A percentile compares a stretch with the other conserved stretches of the same genome.
Conservation (phyloP, 2,888 invertebrate genomes). For the Amphipyra tragopoginis region DNA sequence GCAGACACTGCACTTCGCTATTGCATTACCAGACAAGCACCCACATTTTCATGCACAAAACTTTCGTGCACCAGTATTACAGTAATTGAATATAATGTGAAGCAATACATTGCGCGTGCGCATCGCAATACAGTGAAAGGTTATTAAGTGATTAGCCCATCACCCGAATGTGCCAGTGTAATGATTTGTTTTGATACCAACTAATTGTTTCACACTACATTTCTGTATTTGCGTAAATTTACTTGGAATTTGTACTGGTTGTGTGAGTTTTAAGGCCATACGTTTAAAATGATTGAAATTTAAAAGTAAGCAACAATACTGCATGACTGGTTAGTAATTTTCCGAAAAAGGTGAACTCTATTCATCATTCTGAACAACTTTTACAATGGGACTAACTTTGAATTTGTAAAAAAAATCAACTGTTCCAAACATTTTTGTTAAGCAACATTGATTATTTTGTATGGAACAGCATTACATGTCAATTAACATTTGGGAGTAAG, state of each 20-base stretch:
- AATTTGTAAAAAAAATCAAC: too few relatives aligned
- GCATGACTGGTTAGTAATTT: too few relatives aligned
- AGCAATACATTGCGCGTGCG: slow-evolving; percentile 35
- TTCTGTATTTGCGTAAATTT: slow-evolving; percentile 37
- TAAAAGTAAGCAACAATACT: background rate
- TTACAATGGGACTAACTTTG: too few relatives aligned
- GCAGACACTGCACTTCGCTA: background rate
- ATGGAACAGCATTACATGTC: too few relatives aligned
- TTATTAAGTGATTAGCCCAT: slow-evolving; percentile 44
- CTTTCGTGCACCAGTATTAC: slow-evolving; percentile 26
- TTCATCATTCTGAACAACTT: too few relatives aligned
- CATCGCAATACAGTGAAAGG: slow-evolving; percentile 37
- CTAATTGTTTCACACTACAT: slow-evolving; percentile 39
- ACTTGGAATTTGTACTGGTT: slow-evolving; percentile 41
- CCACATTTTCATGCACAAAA: slow-evolving; percentile 1
- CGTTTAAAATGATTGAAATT: slow-evolving; percentile 7
- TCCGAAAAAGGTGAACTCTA: too few relatives aligned
- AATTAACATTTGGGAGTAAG: too few relatives aligned
- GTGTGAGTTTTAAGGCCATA: slow-evolving; percentile 36
- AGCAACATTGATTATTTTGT: too few relatives aligned
- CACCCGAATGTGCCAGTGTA: slow-evolving; percentile 25
- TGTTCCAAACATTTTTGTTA: too few relatives aligned
- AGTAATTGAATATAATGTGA: slow-evolving; percentile 20
- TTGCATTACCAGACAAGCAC: background rate
- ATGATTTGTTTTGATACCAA: slow-evolving; percentile 40